phyloP scores from a whole-genome alignment of 2,113 vertebrate species.

The Drymodes brunneopygia region DNA sequence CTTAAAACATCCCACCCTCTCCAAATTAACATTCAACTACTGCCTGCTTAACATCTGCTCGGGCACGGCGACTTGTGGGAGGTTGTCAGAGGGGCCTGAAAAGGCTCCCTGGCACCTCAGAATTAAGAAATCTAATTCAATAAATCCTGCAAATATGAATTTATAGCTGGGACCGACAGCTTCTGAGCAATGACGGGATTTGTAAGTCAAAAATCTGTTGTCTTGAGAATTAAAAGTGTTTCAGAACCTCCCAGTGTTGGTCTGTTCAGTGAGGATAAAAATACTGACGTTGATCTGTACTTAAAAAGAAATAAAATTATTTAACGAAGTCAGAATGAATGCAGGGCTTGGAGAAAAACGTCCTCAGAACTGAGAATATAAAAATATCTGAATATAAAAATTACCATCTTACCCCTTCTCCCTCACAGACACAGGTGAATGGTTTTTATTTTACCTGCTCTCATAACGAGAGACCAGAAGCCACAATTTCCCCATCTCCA shows the following conservation, averaged over 20 bases:
- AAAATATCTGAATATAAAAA: background rate
- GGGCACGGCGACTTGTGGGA: conserved; percentile 56
- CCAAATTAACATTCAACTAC: conserved; percentile 96
- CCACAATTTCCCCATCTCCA: background rate
- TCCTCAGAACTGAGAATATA: background rate
- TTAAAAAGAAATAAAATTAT: background rate
- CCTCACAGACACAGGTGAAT: background rate
- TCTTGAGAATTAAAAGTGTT: background rate
- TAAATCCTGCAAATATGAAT: background rate
- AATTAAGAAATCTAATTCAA: conserved; percentile 12
- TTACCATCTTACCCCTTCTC: background rate
- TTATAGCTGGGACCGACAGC: background rate
- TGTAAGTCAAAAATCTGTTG: background rate
- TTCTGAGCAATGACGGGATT: background rate
- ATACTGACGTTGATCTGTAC: background rate
- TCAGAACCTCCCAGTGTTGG: background rate
- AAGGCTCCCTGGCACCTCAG: conserved; percentile 29
- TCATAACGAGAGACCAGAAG: background rate
- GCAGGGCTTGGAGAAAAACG: background rate
- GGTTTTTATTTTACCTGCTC: background rate
- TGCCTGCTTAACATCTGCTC: conserved; percentile 97
- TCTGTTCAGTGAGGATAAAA: background rate
- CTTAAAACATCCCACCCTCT: conserved; percentile 88
- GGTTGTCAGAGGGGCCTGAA: conserved; percentile 42
- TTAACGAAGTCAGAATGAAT: background rate